Conservation (phyloP, 2,113 vertebrate species). For the Fregata magnificens region DNA sequence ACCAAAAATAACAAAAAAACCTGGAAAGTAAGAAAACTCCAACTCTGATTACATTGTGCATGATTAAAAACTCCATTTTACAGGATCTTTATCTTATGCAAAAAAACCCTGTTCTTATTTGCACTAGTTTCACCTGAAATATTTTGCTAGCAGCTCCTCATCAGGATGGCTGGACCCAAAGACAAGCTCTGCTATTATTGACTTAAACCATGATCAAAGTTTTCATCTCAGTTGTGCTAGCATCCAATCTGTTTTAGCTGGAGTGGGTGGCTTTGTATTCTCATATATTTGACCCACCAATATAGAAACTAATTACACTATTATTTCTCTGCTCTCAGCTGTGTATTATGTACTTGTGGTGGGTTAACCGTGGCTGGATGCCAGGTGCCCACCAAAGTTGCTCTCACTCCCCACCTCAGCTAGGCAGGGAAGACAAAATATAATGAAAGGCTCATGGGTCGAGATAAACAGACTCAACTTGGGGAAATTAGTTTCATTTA, state of each 20-base stretch:
- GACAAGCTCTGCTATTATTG: not conserved
- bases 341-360: not conserved
- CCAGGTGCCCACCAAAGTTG: too few relatives aligned
- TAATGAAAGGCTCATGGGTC: too few relatives aligned
- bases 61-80: not conserved
- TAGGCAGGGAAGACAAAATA: too few relatives aligned
- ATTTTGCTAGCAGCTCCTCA: not conserved
- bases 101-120: not conserved
- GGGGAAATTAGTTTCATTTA: too few relatives aligned
- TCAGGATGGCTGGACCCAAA: not conserved
- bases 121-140: not conserved
- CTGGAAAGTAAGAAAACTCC: not conserved
- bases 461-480: too few relatives aligned
- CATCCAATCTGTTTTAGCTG: not conserved
- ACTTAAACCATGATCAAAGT: accelerated
- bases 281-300: not conserved
- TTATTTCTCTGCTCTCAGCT: not conserved
- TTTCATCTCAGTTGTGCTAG: not conserved
- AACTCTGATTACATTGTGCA: not conserved
- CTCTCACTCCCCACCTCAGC: too few relatives aligned
- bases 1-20: not conserved
- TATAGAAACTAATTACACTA: not conserved
- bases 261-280: not conserved
- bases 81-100: not conserved
- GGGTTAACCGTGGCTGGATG: too few relatives aligned